Conservation (phyloP, 2,797 vertebrate genomes). For the Triplophysa yarkandensis region DNA sequence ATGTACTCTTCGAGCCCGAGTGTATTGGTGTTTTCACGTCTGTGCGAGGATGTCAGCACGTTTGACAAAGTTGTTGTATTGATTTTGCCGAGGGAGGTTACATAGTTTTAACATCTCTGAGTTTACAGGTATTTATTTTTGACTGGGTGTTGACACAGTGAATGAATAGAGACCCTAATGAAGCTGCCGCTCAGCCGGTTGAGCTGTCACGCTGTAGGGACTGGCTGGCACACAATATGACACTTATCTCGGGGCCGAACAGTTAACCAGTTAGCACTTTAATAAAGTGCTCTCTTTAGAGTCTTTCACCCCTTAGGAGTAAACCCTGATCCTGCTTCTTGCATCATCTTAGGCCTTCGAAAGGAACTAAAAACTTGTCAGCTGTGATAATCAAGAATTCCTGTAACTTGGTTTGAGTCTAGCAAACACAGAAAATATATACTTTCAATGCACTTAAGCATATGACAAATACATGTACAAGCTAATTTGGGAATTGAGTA, state of each 20-base stretch:
- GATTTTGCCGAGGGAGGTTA: constrained; percentile 21
- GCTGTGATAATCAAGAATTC: constrained; percentile 8
- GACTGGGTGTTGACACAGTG: constrained; percentile 25
- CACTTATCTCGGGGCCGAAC: constrained; percentile 58
- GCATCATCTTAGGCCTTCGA: constrained; percentile 46
- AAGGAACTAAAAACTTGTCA: constrained; percentile 41
- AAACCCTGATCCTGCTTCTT: constrained; percentile 60
- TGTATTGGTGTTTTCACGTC: constrained; percentile 12
- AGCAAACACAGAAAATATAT: too few relatives aligned
- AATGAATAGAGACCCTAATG: constrained; percentile 47
- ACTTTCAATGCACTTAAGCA: too few relatives aligned
- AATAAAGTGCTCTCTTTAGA: constrained; percentile 63
- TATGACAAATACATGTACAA: too few relatives aligned
- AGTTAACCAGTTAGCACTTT: constrained; percentile 68
- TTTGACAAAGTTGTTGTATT: constrained; percentile 44
- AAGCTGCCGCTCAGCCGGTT: constrained; percentile 30
- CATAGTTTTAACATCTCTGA: constrained; percentile 9
- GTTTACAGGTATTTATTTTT: constrained; percentile 23
- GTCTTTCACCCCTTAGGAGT: constrained; percentile 42
- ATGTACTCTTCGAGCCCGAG: background rate
- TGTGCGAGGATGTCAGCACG: constrained; percentile 23
- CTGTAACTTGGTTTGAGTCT: background rate
- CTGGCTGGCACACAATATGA: constrained; percentile 46
- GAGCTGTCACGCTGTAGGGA: constrained; percentile 33
- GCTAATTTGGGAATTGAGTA: too few relatives aligned